These are phyloP conservation scores for Trichogramma evanescens DNA, from an alignment of 2,888 invertebrate species.

Conservation along the genomic window DNA sequence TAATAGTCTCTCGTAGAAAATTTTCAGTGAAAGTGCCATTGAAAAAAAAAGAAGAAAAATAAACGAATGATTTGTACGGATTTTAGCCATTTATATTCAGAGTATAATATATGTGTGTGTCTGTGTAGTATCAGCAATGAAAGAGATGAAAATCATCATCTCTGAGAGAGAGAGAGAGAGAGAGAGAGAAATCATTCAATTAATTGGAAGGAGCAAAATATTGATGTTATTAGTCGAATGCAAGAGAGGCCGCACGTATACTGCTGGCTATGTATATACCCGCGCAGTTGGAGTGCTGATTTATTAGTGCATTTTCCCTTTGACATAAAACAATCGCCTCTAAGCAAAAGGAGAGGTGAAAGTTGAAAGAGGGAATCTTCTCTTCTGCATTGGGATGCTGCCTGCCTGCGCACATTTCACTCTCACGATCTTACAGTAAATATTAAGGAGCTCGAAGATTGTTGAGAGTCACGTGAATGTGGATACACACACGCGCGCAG, in stretches of 20 bases:
- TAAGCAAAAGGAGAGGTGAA: slow-evolving; percentile 19
- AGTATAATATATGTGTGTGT: not conserved
- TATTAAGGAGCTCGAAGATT: slow-evolving; percentile 28
- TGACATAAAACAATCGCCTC: slow-evolving; percentile 12
- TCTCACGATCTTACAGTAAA: slow-evolving; percentile 27
- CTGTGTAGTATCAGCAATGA: not conserved
- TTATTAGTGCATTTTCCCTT: slow-evolving; percentile 7
- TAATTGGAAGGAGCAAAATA: slow-evolving; percentile 8
- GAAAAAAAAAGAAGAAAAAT: not conserved
- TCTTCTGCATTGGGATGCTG: slow-evolving; percentile 16
- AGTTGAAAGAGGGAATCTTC: slow-evolving; percentile 25
- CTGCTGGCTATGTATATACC: too few species aligned
- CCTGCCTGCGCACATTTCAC: slow-evolving; percentile 11
- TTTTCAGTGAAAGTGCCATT: slow-evolving; percentile 22
- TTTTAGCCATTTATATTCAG: slow-evolving; percentile 7
- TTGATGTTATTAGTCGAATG: slow-evolving; percentile 7
- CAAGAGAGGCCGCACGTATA: not conserved
- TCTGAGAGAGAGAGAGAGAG: not conserved
- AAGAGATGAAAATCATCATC: slow-evolving; percentile 2
- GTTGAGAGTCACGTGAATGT: slow-evolving; percentile 7
- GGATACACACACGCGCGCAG: not conserved
- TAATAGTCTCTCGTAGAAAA: slow-evolving; percentile 7
- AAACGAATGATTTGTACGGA: slow-evolving; percentile 6
- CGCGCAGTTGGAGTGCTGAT: not conserved
- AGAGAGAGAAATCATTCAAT: not conserved